Conservation (phyloP, 2,888 invertebrate genomes). For the Aporophyla lueneburgensis region DNA sequence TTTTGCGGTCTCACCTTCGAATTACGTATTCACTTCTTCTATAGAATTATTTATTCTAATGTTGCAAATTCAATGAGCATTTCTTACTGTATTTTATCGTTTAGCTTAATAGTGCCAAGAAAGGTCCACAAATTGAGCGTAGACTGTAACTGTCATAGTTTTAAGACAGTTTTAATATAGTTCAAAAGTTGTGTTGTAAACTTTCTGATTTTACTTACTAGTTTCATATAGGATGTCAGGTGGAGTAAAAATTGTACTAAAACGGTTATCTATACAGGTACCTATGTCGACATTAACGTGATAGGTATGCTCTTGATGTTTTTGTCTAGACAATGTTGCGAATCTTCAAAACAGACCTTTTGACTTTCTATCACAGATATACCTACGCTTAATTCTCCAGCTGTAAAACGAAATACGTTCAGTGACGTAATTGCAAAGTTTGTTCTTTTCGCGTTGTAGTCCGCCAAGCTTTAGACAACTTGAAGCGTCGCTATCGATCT, state of each 20-base stretch:
- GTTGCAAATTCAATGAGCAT: not conserved
- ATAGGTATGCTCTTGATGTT: constrained; percentile 59
- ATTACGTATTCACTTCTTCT: not conserved
- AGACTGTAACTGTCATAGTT: constrained; percentile 18
- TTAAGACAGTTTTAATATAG: constrained; percentile 12
- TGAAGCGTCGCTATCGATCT: constrained; percentile 66
- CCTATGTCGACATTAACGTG: constrained; percentile 24
- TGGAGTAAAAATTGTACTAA: constrained; percentile 22
- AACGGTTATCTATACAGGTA: constrained; percentile 17
- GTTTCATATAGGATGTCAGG: constrained; percentile 18
- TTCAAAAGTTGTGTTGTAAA: constrained; percentile 33
- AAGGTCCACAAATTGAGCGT: not conserved
- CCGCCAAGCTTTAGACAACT: constrained; percentile 63
- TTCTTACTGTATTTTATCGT: constrained; percentile 16
- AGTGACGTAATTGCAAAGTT: constrained; percentile 66
- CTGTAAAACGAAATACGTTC: constrained; percentile 68
- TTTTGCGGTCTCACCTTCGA: constrained; percentile 11
- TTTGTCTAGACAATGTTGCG: constrained; percentile 71
- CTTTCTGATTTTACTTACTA: constrained; percentile 12
- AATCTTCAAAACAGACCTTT: constrained; percentile 69
- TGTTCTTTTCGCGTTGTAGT: constrained; percentile 68
- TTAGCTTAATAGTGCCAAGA: not conserved
- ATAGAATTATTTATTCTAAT: constrained; percentile 3
- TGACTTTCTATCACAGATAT: constrained; percentile 66
- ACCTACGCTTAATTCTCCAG: constrained; percentile 64